Evolutionary conservation across 2,888 invertebrate genomes (phyloP), one percentile per base, ranked within the genome.

Genomic region (Panorpa germanica): DNA sequence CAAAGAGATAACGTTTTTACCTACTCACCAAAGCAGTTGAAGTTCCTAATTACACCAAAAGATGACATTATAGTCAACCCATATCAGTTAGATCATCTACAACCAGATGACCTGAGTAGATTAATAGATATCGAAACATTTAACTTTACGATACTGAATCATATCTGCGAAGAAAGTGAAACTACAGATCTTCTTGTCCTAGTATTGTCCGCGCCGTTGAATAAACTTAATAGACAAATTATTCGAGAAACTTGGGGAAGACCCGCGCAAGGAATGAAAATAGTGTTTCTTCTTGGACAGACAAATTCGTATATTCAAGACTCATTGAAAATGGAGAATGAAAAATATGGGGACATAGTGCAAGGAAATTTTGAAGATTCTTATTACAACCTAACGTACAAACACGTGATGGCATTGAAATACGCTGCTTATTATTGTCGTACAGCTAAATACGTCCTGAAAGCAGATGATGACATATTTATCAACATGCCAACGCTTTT

Each of bases 331-430:
- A 43, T 52, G 4, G 78, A 81, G 44, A 65, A 67, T 42, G 43
- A 44, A 1, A 43, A 48, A 1, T 59, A 68, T 41, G 58, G 59
- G 1, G 85, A 85, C 43, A 57, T 85, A 29, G 62, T 83, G 10
- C 77, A 81, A 45, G 83, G 82, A 0, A 69, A 61, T 34, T 85
- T 82, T 43, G 39, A 61, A 22, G 85, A 85, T 52, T 63, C 71
- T 1, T 85, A 85, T 44, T 61, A 70, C 28, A 85, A 85, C 49
- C 64, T 85, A 53, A 83, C 83, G 1, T 75, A 82, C 42, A 85
- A 85, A 45, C 81, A 83, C 48, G 70, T 76, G 5, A 80, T 80
- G 67, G 75, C 71, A 1, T 56, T 83, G 25, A 80, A 81, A 45
- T 83, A 82, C 73, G 67, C 71, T 12, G 54, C 63, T 2, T 70